Evolutionary conservation across 2,888 invertebrate genomes (phyloP).

Genomic region (Limnephilus marmoratus): DNA sequence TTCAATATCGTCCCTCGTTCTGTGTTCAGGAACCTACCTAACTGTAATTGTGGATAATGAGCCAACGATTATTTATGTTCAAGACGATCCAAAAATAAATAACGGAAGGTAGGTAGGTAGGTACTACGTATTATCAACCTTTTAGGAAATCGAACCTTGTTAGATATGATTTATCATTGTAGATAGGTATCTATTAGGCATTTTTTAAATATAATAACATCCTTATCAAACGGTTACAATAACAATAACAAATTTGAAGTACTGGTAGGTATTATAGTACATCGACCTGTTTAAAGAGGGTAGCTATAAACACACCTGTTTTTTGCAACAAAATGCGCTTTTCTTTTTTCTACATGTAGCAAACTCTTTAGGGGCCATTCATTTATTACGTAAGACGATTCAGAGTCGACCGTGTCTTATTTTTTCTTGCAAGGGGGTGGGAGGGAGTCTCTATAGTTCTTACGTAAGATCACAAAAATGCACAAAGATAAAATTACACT

Average conservation of each 20-base stretch:
- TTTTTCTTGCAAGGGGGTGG: no score
- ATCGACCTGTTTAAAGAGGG: neutral
- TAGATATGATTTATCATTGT: neutral
- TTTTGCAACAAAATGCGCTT: neutral
- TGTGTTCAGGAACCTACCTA: neutral
- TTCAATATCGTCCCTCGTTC: neutral
- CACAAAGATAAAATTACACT: no score
- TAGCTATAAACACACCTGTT: neutral
- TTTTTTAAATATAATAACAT: neutral
- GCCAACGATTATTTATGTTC: neutral
- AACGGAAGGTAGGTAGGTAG: neutral
- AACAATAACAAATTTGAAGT: neutral
- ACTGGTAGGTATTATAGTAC: neutral
- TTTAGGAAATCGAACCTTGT: neutral
- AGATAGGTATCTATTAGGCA: neutral
- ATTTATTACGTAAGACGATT: no score
- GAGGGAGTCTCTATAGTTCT: no score
- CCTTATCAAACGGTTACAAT: neutral
- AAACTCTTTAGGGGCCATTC: no score
- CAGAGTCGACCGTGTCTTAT: no score
- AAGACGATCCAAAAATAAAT: neutral
- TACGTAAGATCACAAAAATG: no score
- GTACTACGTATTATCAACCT: neutral
- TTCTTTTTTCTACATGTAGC: neutral
- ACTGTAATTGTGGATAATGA: neutral